Percentiles rank a stretch among this genome's conserved stretches.
Conservation (phyloP, 2,888 invertebrate genomes). For the Temnothorax unifasciatus region DNA sequence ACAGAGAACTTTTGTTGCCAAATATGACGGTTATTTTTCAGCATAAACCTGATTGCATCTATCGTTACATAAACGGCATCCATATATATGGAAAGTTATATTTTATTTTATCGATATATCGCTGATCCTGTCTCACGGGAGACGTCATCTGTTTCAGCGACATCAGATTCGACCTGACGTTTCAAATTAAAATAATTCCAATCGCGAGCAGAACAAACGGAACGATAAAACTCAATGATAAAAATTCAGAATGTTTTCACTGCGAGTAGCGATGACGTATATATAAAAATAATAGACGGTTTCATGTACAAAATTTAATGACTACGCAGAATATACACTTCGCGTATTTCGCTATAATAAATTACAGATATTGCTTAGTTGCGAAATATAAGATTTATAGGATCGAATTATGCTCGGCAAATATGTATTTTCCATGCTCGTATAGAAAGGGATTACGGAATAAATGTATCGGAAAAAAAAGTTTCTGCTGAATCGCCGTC, state of each 20-base stretch:
- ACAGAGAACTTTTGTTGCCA: conserved; percentile 21
- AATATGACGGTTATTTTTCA: conserved; percentile 48
- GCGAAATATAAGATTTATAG: conserved; percentile 10
- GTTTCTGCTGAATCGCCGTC: conserved; percentile 46
- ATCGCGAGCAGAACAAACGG: neutral
- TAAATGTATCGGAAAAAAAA: conserved; percentile 54
- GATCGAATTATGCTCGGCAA: conserved; percentile 5
- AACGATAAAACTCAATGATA: neutral
- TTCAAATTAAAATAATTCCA: conserved; percentile 30
- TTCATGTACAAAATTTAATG: neutral
- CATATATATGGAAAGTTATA: neutral
- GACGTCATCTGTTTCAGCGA: neutral
- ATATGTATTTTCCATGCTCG: conserved; percentile 5
- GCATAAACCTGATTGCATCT: conserved; percentile 21
- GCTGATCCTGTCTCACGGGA: neutral
- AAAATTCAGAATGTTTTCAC: neutral
- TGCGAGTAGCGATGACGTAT: neutral
- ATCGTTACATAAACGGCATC: neutral
- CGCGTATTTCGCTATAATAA: conserved; percentile 1
- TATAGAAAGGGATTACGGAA: conserved; percentile 4
- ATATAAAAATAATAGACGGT: neutral
- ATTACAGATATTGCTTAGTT: conserved; percentile 8
- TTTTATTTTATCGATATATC: conserved; percentile 35
- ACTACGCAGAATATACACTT: neutral
- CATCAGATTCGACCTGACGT: neutral